phyloP scores from a whole-genome alignment of 2,797 vertebrate species.

The Tympanoctomys barrerae region DNA sequence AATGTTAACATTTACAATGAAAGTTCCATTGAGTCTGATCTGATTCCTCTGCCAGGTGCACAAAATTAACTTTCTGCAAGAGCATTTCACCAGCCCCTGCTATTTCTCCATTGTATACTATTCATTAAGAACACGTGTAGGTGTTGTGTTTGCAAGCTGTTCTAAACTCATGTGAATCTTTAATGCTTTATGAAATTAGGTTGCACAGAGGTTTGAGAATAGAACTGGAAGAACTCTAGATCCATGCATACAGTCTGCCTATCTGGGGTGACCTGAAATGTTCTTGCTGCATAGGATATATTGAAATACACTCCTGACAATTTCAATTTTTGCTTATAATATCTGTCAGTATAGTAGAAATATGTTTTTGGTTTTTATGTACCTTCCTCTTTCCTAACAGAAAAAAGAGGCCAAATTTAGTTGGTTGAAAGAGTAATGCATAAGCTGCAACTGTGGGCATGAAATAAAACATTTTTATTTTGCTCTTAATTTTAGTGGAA shows the following conservation, averaged over 20 bases:
- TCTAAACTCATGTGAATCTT: neutral
- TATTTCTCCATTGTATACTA: conserved; percentile 16
- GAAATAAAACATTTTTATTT: neutral
- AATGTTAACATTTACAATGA: neutral
- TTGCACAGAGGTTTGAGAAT: neutral
- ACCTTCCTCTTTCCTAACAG: neutral
- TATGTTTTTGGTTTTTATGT: neutral
- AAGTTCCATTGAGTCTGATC: neutral
- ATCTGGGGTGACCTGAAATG: conserved; percentile 22
- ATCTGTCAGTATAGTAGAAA: neutral
- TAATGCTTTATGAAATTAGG: conserved; percentile 23
- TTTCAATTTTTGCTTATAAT: neutral
- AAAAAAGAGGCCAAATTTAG: neutral
- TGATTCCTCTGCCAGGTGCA: neutral
- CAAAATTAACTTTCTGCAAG: neutral
- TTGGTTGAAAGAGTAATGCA: neutral
- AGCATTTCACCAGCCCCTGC: neutral
- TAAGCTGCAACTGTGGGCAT: neutral
- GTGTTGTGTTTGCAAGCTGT: conserved; percentile 7
- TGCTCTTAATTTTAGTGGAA: neutral
- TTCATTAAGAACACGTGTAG: neutral
- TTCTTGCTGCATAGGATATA: neutral
- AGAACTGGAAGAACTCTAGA: neutral
- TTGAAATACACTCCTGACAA: neutral
- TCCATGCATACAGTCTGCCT: neutral